Base-by-base conservation (phyloP, 1,140 invertebrate species). In the Drosophila albomicans region DNA sequence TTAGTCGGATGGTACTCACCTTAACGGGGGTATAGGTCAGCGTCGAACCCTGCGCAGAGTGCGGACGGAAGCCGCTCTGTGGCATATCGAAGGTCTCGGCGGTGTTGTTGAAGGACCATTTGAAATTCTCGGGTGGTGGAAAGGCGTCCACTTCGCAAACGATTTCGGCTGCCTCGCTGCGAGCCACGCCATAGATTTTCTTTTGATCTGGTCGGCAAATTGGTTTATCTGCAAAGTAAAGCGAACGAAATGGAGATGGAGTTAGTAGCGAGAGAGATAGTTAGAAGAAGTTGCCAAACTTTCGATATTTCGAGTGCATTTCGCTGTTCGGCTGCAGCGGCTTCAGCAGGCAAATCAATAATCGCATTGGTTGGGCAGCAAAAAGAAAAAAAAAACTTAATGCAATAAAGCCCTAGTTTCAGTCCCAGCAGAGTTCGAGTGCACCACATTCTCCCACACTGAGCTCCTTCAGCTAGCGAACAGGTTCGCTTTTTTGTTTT, bases 51-150 rank as follows among this genome's bases (percentile, higher is more conserved):
- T 94, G 94, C 48, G 94, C 93, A 1, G 94, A 94, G 62, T 93
- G 92, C 45, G 89, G 89, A n/a, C 89, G 78, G 65, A 92, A 93
- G 25, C 90, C 92, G 79, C 91, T 93, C 59, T 95, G 94, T 13
- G 95, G 94, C 79, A 97, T 95, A 81, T 97, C 96, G 58, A 96
- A 94, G 66, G 95, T 95, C 78, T 97, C 96, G 10, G 96, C 96
- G 2, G 97, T 97, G 92, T 97, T 97, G 93, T 98, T 98, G 92
- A 98, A 97, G 30, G 96, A 95, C 97, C 97, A 98, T 73, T 96
- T 95, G 92, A 98, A 98, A 63, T 94, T 95, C 73, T 96, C 95
- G 15, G 97, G 96, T 10, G 95, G 94, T 11, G 97, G 97, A 93
- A 96, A 97, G 10, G 97, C 96, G 78, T 98, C 96, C 11, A 98